These are phyloP conservation scores for Sander vitreus DNA, from an alignment of 2,113 vertebrate genomes.

Conservation along the genomic window DNA sequence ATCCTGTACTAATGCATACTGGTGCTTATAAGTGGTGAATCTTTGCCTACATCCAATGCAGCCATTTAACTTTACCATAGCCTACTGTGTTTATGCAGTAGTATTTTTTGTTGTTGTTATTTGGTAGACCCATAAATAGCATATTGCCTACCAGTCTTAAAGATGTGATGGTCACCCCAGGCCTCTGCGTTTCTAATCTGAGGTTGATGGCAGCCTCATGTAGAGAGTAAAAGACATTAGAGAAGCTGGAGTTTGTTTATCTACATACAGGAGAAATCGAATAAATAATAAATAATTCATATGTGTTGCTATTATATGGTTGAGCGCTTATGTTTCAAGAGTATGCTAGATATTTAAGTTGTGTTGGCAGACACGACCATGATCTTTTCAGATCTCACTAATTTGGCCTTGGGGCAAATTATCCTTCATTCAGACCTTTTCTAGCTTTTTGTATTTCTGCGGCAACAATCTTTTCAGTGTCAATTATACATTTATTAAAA, in stretches of 20 bases:
- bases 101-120: neutral
- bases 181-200: neutral
- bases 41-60: neutral
- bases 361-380: neutral
- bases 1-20: neutral
- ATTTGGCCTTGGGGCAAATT: constrained; percentile 17
- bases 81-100: neutral
- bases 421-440: constrained; percentile 39
- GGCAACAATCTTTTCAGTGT: constrained; percentile 30
- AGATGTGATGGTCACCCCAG: neutral
- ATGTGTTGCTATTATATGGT: neutral
- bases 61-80: neutral
- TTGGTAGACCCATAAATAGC: neutral
- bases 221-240: neutral
- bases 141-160: neutral
- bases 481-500: constrained; percentile 59
- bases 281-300: neutral
- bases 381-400: constrained; percentile 7
- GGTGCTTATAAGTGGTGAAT: neutral
- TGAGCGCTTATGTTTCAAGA: neutral
- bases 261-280: no score
- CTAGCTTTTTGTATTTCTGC: constrained; percentile 16
- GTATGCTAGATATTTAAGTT: neutral
- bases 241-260: neutral
- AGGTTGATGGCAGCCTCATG: neutral